Evolutionary conservation across 2,113 vertebrate genomes (phyloP).

Genomic region (Rattus rattus): DNA sequence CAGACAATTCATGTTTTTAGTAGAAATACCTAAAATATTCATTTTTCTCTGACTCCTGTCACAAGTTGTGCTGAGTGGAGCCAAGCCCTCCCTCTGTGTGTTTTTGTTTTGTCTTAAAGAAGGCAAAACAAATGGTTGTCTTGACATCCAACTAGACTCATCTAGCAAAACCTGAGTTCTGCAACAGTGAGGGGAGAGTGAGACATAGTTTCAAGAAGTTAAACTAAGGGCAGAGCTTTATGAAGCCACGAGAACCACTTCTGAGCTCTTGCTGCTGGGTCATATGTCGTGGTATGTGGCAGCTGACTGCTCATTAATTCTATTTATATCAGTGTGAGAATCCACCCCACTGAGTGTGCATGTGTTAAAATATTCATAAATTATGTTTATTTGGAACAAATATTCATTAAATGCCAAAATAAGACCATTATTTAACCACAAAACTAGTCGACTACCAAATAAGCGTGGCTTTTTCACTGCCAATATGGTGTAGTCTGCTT

Average conservation of each 20-base stretch:
- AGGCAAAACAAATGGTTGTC: slow-evolving; percentile 72
- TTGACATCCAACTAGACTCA: slow-evolving; percentile 69
- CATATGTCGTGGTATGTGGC: slow-evolving; percentile 92
- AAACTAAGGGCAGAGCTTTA: slow-evolving; percentile 81
- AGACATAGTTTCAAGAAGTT: slow-evolving; percentile 82
- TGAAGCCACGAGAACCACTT: slow-evolving; percentile 84
- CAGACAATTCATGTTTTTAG: slow-evolving; percentile 37
- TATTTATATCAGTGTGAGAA: slow-evolving; percentile 99
- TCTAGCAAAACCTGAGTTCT: slow-evolving; percentile 18
- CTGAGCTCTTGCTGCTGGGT: slow-evolving; percentile 86
- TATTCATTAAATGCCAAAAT: slow-evolving; percentile 87
- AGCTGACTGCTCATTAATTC: slow-evolving; percentile 99
- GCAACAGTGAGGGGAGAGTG: slow-evolving; percentile 77
- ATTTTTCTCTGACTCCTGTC: not conserved
- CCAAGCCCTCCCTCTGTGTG: slow-evolving; percentile 11
- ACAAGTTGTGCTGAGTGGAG: slow-evolving; percentile 42
- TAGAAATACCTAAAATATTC: slow-evolving; percentile 50
- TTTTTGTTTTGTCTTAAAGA: slow-evolving; percentile 74
- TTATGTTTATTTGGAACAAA: slow-evolving; percentile 88
- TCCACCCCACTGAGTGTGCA: slow-evolving; percentile 97
- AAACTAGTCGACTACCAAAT: slow-evolving; percentile 86
- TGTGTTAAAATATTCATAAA: slow-evolving; percentile 99
- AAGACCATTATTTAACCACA: slow-evolving; percentile 88
- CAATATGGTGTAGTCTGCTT: slow-evolving; percentile 71
- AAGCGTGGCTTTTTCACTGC: slow-evolving; percentile 80